Evolutionary conservation across 2,113 vertebrate genomes (phyloP), one percentile per base, ranked within the genome.

Genomic region (Craseonycteris thonglongyai): DNA sequence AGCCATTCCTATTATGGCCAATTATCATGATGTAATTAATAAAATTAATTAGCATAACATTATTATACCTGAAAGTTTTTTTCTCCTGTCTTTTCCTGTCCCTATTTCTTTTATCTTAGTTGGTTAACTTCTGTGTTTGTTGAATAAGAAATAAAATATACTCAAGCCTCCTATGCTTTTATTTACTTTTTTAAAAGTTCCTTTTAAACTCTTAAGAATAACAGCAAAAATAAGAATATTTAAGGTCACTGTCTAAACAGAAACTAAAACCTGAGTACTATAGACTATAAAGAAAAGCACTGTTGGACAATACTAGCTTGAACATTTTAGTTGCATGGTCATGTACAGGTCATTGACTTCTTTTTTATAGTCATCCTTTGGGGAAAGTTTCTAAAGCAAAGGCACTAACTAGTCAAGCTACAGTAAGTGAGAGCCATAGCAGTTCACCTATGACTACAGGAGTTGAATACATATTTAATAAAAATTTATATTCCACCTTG

Each of bases 271-370:
- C 63, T 94, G 58, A 28, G 7, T 96, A 96, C 40, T 90, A 35
- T 88, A 88, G 71, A 95, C 82, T 74, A 85, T 94, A 96, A 97
- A 97, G 78, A 96, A 96, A 98, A 96, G 28, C 15, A 14, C 15
- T 26, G 24, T 96, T 95, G 85, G 96, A 96, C 71, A 98, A 97
- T 78, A 97, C 7, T 68, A 97, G 68, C 65, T 96, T 97, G 94
- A 98, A 59, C 54, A 85, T 95, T 97, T 96, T 58, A 95, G 84
- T 90, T 96, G 69, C 86, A 97, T 97, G 58, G 11, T 59, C 58
- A 59, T 97, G 97, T 98, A 96, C 58, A 97, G 87, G 88, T 96
- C 96, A 95, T 95, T 98, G 94, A 90, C 76, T 97, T 96, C 91
- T 96, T 98, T 90, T 95, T 97, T 97, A 97, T 15, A 95, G 66